Base-by-base conservation (phyloP, 2,888 invertebrate genomes). In the Orchesellides sinensis region DNA sequence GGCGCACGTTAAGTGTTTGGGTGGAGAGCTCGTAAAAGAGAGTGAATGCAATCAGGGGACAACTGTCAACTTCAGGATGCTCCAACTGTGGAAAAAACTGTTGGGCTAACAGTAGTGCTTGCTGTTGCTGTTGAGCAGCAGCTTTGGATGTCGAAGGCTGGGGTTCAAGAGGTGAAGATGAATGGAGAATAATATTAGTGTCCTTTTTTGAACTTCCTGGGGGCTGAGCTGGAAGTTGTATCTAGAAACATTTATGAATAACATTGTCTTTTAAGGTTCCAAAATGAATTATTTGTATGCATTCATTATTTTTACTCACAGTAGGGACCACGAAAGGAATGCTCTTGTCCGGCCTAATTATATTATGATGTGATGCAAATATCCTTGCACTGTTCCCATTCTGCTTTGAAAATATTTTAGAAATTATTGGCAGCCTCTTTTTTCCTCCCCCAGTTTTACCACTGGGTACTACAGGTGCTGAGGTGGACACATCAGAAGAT, bases 261-360 rank as follows among this genome's bases (percentile, higher is more conserved):
- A 2, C 40, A 14, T n/a, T 40, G 40, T 8, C 10, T n/a, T 40
- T 32, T 6, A 21, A 35, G n/a, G n/a, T 68, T 10, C 6, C 17
- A 2, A 35, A 54, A 25, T 12, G 3, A 56, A 35, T n/a, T 40
- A 14, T 23, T 32, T 23, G 6, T 47, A 23, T 70, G 25, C 27
- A 27, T n/a, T 56, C 2, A 56, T 14, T 23, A 54, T 19, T 40
- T 27, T 6, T 49, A 68, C 68, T 80, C 83, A 88, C 88, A 45
- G 87, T 87, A 21, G 88, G 88, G 29, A 88, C 85, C n/a, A 88
- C 82, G 66, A 88, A 88, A 12, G 84, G 83, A 45, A 88, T 85
- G 4, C 74, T 81, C 19, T 83, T 81, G 63, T 88, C 87, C 0
- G 88, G 88, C n/a, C 86, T 88, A 14, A 88, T 86, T 12, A 88